Evolutionary conservation across 2,797 vertebrate species (phyloP), one percentile per base, ranked within the genome.

Genomic region (Strix occidentalis): DNA sequence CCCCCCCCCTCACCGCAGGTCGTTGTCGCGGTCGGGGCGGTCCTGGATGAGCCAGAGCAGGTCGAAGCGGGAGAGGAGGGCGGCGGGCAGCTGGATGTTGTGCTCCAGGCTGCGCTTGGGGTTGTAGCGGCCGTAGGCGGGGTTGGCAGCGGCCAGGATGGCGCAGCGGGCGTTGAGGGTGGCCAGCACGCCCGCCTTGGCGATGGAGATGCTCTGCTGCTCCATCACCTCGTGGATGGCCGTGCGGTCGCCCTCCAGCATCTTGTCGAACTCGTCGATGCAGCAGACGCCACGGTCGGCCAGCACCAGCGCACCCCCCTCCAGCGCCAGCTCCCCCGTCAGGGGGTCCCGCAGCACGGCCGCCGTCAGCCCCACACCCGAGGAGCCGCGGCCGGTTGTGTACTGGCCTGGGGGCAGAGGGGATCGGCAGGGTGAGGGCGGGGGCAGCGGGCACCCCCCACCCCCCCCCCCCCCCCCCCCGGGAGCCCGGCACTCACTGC

Each of bases 151-250:
- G 0, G 99, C 99, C 39, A 99, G 95, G 39, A 99, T 99, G 21
- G 99, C 99, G 80, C 99, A 99, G 8, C 99, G 99, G 9, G 99
- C 99, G 0, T 99, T 99, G 68, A 99, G 98, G 2, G 99, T 99
- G 10, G 99, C 99, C 97, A 99, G 98, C 54, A 99, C 99, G 37
- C 99, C 99, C 0, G 99, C 99, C 98, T 99, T 99, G 43, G 99
- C 99, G 5, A 99, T 99, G 80, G 99, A 99, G 96, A 99, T 98
- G 51, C 99, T 99, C 97, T 99, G 99, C 96, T 99, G 99, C 45
- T 99, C 99, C 99, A 99, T 99, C 83, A 99, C 99, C 93, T 99
- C 99, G 3, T 99, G 99, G 95, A 99, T 99, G 90, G 99, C 99
- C 0, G 99, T 99, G 51, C 99, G 98, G 96, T 99, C 99, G 0